These are phyloP conservation scores for Coptotermes formosanus DNA, from an alignment of 1,140 invertebrate genomes.

Conservation along the genomic window DNA sequence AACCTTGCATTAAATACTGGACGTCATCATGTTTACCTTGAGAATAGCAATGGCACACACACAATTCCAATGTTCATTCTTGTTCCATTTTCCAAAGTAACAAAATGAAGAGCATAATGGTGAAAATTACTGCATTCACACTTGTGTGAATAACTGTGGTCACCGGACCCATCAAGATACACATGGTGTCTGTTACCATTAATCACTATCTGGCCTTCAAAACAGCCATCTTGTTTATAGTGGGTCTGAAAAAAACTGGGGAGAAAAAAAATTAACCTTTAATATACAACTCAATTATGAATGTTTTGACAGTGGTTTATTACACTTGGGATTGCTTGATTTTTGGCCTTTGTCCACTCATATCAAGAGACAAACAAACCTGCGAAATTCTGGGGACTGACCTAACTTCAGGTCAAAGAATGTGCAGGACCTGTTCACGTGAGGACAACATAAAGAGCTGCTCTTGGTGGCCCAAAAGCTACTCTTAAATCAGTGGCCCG, in stretches of 20 bases:
- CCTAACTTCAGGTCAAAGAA: no score
- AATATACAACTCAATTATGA: neutral
- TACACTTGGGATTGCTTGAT: neutral
- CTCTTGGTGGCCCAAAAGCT: no score
- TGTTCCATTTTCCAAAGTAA: conserved; percentile 64
- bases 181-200: conserved; percentile 51
- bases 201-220: conserved; percentile 53
- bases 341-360: no score
- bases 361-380: no score
- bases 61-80: conserved; percentile 61
- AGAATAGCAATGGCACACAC: conserved; percentile 60
- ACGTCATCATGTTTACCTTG: conserved; percentile 50
- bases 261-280: neutral
- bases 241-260: conserved; percentile 61
- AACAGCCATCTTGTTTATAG: conserved; percentile 67
- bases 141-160: conserved; percentile 60
- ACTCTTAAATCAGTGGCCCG: no score
- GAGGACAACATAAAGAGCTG: no score
- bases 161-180: conserved; percentile 55
- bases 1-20: neutral
- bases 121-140: conserved; percentile 68
- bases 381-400: no score
- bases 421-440: no score
- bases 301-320: neutral
- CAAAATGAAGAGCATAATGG: conserved; percentile 66